A percentile compares a stretch with the other conserved stretches of the same genome.
These are phyloP conservation scores for Neogale vison DNA, from an alignment of 2,113 vertebrate genomes.

Conservation along the genomic window DNA sequence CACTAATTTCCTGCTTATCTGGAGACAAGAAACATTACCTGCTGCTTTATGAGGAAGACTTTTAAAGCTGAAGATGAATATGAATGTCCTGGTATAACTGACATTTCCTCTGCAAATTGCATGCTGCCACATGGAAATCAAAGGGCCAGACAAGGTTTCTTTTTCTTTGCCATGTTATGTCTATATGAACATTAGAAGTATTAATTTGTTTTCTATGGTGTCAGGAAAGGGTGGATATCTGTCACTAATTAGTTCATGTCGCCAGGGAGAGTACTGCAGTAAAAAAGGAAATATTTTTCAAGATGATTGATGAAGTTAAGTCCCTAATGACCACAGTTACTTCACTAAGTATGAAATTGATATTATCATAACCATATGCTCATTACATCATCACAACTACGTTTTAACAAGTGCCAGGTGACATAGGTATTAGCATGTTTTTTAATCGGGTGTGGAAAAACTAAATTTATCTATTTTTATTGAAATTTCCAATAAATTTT, in stretches of 20 bases:
- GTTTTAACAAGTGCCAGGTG: not conserved
- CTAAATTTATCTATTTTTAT: conserved; percentile 28
- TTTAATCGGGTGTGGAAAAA: not conserved
- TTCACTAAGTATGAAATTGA: conserved; percentile 43
- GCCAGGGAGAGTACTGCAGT: not conserved
- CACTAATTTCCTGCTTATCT: not conserved
- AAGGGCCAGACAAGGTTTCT: not conserved
- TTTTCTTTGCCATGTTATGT: not conserved
- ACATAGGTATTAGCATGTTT: not conserved
- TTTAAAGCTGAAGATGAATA: not conserved
- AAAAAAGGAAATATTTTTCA: conserved; percentile 40
- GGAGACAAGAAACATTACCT: not conserved
- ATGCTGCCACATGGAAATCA: not conserved
- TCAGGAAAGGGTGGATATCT: conserved; percentile 2
- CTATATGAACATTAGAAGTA: not conserved
- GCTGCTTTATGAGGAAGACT: not conserved
- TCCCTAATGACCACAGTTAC: conserved; percentile 27
- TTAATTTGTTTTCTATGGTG: not conserved
- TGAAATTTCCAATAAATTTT: not conserved
- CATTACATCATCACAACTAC: not conserved
- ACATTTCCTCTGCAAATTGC: not conserved
- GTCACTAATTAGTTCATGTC: conserved; percentile 34
- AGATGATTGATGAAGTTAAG: conserved; percentile 31
- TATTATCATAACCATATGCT: conserved; percentile 7
- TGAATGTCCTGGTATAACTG: not conserved